A percentile compares a stretch with the other conserved stretches of the same genome.
These are phyloP conservation scores for Typhlichthys eigenmanni DNA, from an alignment of 2,797 vertebrate genomes.

Conservation along the genomic window DNA sequence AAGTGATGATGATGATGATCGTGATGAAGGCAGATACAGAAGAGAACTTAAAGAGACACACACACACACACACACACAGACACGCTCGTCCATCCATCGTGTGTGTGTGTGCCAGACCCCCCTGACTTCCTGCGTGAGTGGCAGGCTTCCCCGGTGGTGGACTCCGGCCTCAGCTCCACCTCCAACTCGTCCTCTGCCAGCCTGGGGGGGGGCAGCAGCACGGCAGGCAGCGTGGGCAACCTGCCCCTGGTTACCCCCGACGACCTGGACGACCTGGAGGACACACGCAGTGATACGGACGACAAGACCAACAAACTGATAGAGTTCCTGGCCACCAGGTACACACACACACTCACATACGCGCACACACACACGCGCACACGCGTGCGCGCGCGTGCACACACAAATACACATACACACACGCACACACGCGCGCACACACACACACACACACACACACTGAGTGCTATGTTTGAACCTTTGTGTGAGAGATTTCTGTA, in stretches of 20 bases:
- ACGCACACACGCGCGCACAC: too few relatives aligned
- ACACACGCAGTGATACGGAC: conserved; percentile 81
- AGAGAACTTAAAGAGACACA: too few relatives aligned
- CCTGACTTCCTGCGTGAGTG: conserved; percentile 96
- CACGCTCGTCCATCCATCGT: neutral
- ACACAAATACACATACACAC: neutral
- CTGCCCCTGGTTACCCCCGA: conserved; percentile 92
- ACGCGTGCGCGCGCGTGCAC: too few relatives aligned
- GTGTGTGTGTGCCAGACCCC: conserved; percentile 74
- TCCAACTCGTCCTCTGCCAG: conserved; percentile 97
- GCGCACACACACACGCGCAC: neutral
- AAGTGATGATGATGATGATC: too few relatives aligned
- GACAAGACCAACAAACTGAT: conserved; percentile 99
- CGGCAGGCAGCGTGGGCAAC: conserved; percentile 86
- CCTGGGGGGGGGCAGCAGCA: conserved; percentile 92
- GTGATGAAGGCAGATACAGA: too few relatives aligned
- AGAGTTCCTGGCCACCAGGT: conserved; percentile 98
- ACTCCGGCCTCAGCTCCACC: conserved; percentile 94
- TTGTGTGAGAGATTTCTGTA: too few relatives aligned
- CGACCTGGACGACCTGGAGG: conserved; percentile 88
- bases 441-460: too few relatives aligned
- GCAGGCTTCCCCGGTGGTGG: conserved; percentile 90
- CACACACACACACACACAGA: neutral
- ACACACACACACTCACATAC: conserved; percentile 36
- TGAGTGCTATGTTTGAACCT: too few relatives aligned